Evolutionary conservation across 1,140 invertebrate species (phyloP).

Genomic region (Lucilia cuprina): DNA sequence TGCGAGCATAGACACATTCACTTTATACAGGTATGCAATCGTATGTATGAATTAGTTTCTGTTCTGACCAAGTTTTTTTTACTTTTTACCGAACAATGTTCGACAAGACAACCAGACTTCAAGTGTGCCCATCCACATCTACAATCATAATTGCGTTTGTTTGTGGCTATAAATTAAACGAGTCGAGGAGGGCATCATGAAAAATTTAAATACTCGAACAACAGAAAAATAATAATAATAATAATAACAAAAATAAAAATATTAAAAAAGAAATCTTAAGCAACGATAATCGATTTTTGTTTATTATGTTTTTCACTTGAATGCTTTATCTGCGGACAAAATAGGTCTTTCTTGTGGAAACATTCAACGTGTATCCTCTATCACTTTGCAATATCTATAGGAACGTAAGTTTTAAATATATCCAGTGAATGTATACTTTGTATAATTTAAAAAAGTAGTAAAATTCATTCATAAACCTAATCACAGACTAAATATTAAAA

Average conservation of each 20-base stretch:
- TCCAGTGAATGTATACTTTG: conserved; percentile 37
- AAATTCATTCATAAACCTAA: conserved; percentile 62
- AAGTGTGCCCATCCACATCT: background rate
- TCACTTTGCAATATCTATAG: conserved; percentile 1
- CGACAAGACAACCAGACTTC: background rate
- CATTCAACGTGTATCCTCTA: background rate
- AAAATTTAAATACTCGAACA: conserved; percentile 46
- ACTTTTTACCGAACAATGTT: background rate
- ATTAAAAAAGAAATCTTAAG: conserved; percentile 39
- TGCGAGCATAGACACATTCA: conserved; percentile 12
- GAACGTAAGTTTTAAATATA: conserved; percentile 38
- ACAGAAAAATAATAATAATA: conserved; percentile 45
- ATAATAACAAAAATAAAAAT: conserved; percentile 52
- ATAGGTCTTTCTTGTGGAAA: background rate
- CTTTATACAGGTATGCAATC: background rate
- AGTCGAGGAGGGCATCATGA: conserved; percentile 52
- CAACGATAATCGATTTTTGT: conserved; percentile 62
- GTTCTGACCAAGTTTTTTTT: conserved; percentile 12
- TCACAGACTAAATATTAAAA: conserved; percentile 28
- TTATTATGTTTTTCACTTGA: conserved; percentile 51
- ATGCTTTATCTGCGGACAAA: background rate
- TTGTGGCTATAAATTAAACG: conserved; percentile 57
- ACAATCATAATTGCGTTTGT: conserved; percentile 1
- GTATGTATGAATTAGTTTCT: background rate
- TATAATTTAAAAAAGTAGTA: conserved; percentile 62